These are phyloP conservation scores for Lampropteryx suffumata DNA, from an alignment of 2,888 invertebrate species.

Conservation along the genomic window DNA sequence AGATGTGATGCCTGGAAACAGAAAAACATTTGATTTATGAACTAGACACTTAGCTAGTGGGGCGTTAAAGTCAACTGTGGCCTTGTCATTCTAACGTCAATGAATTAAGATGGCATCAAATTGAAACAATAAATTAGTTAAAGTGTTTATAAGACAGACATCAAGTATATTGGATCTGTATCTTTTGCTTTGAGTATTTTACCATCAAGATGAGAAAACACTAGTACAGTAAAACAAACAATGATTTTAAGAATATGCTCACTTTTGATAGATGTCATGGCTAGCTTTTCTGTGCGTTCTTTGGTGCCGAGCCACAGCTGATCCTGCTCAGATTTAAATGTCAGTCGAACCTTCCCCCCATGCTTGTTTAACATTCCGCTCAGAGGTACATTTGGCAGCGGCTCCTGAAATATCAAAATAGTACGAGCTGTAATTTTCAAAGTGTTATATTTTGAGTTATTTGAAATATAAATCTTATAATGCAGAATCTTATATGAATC, in stretches of 20 bases:
- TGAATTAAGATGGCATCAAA: too few species aligned
- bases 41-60: not conserved
- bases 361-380: conserved; percentile 95
- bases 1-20: conserved; percentile 77
- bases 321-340: conserved; percentile 95
- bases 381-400: conserved; percentile 90
- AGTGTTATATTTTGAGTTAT: too few species aligned
- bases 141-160: too few species aligned
- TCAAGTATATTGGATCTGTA: too few species aligned
- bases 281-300: conserved; percentile 95
- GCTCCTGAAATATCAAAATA: conserved; percentile 81
- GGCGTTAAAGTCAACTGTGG: too few species aligned
- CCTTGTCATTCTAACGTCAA: too few species aligned
- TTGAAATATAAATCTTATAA: too few species aligned
- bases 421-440: not conserved
- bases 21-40: not conserved
- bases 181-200: too few species aligned
- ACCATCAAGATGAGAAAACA: too few species aligned
- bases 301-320: conserved; percentile 96
- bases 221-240: too few species aligned
- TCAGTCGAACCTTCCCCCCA: conserved; percentile 94
- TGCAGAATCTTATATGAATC: too few species aligned
- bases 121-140: too few species aligned
- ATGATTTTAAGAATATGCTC: conserved; percentile 56
- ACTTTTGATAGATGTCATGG: conserved; percentile 94